Evolutionary conservation across 2,888 invertebrate species (phyloP).

Genomic region (Agrotis puta): DNA sequence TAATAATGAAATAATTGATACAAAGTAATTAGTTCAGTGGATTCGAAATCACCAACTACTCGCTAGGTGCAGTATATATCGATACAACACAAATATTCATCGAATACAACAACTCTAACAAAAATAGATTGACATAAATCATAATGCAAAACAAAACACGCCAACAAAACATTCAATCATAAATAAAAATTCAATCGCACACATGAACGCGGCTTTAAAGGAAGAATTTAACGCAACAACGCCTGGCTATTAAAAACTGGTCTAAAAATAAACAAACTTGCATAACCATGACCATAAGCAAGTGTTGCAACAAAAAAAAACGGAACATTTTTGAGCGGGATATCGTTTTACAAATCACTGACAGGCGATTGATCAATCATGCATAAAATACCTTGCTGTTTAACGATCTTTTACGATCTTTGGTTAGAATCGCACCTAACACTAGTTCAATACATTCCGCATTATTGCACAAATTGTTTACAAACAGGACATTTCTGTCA

Average conservation of each 20-base stretch:
- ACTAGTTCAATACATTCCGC: too few species aligned
- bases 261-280: constrained; percentile 53
- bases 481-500: too few species aligned
- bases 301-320: constrained; percentile 52
- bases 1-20: not conserved
- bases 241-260: constrained; percentile 37
- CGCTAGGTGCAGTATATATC: not conserved
- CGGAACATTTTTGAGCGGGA: constrained; percentile 37
- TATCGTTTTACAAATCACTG: constrained; percentile 35
- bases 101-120: constrained; percentile 14
- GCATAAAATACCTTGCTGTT: not conserved
- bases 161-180: not conserved
- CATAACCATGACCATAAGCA: constrained; percentile 50
- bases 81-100: not conserved
- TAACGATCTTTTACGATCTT: not conserved
- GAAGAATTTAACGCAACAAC: constrained; percentile 38
- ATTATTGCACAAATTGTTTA: too few species aligned
- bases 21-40: not conserved
- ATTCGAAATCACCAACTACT: not conserved
- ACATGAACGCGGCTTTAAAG: constrained; percentile 34
- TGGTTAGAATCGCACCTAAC: too few species aligned
- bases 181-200: constrained; percentile 28
- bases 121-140: constrained; percentile 14
- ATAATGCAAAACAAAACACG: constrained; percentile 18
- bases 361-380: constrained; percentile 60